These are phyloP conservation scores for Plemyria rubiginata DNA, from an alignment of 2,888 invertebrate genomes.

Conservation along the genomic window DNA sequence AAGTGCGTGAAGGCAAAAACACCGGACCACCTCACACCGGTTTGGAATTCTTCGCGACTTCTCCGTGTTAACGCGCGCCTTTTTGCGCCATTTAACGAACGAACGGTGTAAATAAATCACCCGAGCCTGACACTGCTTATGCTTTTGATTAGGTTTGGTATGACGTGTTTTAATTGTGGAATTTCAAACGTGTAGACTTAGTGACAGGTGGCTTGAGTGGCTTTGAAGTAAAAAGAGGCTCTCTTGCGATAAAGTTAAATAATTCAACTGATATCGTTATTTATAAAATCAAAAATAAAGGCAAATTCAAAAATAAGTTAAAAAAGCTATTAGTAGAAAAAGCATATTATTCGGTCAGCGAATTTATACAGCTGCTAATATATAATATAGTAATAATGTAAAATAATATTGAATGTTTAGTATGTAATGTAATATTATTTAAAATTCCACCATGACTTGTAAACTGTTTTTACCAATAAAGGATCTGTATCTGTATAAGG, in stretches of 20 bases:
- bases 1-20: slow-evolving; percentile 76
- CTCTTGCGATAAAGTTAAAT: slow-evolving; percentile 11
- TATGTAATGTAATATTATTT: no score
- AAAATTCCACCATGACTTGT: no score
- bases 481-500: no score
- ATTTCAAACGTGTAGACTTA: slow-evolving; percentile 11
- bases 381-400: no score
- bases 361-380: no score
- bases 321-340: no score
- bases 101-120: slow-evolving; percentile 33
- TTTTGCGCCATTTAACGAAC: slow-evolving; percentile 38
- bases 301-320: no score
- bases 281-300: no score
- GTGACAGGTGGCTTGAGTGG: slow-evolving; percentile 23
- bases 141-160: slow-evolving; percentile 37
- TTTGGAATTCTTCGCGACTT: slow-evolving; percentile 59
- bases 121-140: slow-evolving; percentile 31
- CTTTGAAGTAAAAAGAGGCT: slow-evolving; percentile 16
- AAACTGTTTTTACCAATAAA: no score
- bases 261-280: slow-evolving; percentile 10
- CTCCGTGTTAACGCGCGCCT: slow-evolving; percentile 38
- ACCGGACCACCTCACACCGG: slow-evolving; percentile 54
- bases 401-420: no score
- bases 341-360: no score
- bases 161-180: slow-evolving; percentile 25